phyloP scores from a whole-genome alignment of 2,113 vertebrate species.

The Cephalopholis sonnerati region DNA sequence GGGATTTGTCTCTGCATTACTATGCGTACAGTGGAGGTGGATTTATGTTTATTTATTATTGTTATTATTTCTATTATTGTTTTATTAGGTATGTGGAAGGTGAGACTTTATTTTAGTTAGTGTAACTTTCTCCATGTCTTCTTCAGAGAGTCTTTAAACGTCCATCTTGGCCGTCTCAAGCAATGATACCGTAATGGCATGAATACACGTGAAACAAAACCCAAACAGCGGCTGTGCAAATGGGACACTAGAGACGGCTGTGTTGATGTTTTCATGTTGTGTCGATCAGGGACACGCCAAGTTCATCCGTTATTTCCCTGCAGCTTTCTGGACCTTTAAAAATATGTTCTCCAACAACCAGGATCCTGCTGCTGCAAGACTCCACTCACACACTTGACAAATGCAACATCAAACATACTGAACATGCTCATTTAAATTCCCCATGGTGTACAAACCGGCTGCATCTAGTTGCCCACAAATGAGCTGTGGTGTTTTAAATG shows the following conservation, averaged over 20 bases:
- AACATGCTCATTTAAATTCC: background rate
- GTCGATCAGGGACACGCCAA: background rate
- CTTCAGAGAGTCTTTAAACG: background rate
- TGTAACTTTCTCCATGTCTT: background rate
- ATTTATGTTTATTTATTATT: background rate
- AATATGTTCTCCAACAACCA: background rate
- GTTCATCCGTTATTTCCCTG: background rate
- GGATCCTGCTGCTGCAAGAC: background rate
- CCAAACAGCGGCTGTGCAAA: background rate
- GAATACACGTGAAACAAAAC: background rate
- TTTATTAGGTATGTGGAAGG: too few relatives aligned
- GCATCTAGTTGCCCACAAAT: background rate
- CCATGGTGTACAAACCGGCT: background rate
- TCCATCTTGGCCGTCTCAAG: background rate
- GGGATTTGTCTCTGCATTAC: background rate
- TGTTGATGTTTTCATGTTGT: background rate
- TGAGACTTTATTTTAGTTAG: background rate
- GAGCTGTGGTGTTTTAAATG: background rate
- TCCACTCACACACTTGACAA: background rate
- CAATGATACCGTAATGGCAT: background rate
- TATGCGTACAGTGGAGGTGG: background rate
- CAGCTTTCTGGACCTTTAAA: too few relatives aligned
- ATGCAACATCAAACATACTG: background rate
- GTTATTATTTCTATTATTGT: background rate
- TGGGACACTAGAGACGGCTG: background rate